These are phyloP conservation scores for Bambusicola thoracicus DNA, from an alignment of 2,113 vertebrate species.

Conservation along the genomic window DNA sequence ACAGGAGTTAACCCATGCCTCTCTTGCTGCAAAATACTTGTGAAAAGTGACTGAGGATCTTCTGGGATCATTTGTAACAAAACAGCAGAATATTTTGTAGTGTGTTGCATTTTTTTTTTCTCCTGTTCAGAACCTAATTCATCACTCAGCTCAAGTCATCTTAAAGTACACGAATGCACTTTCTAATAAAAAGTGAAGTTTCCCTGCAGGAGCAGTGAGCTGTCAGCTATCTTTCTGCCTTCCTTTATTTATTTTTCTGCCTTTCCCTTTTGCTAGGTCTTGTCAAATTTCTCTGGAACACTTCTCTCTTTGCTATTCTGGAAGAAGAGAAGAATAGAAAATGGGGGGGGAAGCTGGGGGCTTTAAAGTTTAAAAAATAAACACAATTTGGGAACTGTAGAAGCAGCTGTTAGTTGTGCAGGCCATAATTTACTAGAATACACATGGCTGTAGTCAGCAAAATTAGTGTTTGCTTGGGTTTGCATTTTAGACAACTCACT, in stretches of 20 bases:
- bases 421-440: constrained; percentile 62
- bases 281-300: constrained; percentile 53
- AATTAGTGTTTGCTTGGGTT: constrained; percentile 63
- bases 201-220: constrained; percentile 25
- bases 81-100: not conserved
- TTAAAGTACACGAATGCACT: constrained; percentile 41
- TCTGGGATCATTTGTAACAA: not conserved
- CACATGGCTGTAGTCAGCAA: constrained; percentile 63
- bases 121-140: not conserved
- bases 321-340: constrained; percentile 9
- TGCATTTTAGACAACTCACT: constrained; percentile 55
- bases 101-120: not conserved
- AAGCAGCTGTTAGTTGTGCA: constrained; percentile 53
- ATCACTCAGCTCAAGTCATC: constrained; percentile 31
- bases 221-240: constrained; percentile 16
- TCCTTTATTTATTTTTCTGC: constrained; percentile 37
- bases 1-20: not conserved
- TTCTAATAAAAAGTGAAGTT: constrained; percentile 59
- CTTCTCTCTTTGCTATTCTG: not conserved
- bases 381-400: constrained; percentile 27
- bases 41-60: not conserved
- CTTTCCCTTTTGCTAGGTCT: constrained; percentile 25
- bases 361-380: constrained; percentile 27
- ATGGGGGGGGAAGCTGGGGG: not conserved
- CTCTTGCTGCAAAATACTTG: not conserved